These are phyloP conservation scores for Pandemis corylana DNA, from an alignment of 2,888 invertebrate species.

Conservation along the genomic window DNA sequence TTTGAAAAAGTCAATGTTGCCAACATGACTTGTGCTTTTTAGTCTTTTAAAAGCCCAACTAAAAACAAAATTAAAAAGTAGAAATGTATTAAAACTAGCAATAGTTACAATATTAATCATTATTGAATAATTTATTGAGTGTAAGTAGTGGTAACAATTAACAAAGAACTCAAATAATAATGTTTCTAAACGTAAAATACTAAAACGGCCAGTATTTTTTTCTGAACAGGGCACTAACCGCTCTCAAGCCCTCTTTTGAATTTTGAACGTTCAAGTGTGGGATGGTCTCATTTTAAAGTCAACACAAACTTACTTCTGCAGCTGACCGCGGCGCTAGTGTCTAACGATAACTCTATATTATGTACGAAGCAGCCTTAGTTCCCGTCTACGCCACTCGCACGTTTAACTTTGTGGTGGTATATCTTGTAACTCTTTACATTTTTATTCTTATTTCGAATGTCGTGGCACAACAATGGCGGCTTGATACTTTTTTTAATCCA, in stretches of 20 bases:
- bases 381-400: conserved; percentile 7
- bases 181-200: background rate
- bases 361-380: conserved; percentile 2
- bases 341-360: background rate
- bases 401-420: conserved; percentile 28
- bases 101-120: background rate
- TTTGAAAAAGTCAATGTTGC: conserved; percentile 34
- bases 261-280: conserved; percentile 61
- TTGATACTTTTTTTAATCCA: conserved; percentile 37
- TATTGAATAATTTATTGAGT: background rate
- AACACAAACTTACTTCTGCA: conserved; percentile 20
- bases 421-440: conserved; percentile 46
- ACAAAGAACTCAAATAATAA: background rate
- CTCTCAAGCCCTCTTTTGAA: conserved; percentile 52
- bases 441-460: conserved; percentile 52
- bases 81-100: background rate
- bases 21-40: conserved; percentile 20
- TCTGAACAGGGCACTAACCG: conserved; percentile 36
- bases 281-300: conserved; percentile 66
- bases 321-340: conserved; percentile 19
- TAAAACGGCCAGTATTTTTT: conserved; percentile 17
- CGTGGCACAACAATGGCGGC: conserved; percentile 47
- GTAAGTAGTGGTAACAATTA: background rate
- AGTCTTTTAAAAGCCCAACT: background rate
- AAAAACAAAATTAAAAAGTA: background rate